These are phyloP conservation scores for Troides aeacus DNA, from an alignment of 2,888 invertebrate species.

Conservation along the genomic window DNA sequence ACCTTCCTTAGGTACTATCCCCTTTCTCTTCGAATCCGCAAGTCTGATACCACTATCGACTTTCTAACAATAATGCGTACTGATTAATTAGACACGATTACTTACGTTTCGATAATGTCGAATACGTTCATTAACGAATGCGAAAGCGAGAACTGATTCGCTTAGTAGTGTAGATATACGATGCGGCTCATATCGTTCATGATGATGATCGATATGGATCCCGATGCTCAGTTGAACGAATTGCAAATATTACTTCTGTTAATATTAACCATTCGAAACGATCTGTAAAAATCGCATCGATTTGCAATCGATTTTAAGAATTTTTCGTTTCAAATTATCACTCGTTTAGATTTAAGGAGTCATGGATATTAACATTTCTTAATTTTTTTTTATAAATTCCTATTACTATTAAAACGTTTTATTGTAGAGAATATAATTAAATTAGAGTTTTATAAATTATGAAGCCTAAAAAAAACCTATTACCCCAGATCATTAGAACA, in stretches of 20 bases:
- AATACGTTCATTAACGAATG: slow-evolving; percentile 21
- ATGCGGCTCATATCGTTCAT: slow-evolving; percentile 40
- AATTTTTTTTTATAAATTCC: too few species aligned
- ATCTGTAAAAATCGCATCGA: slow-evolving; percentile 3
- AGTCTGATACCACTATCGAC: slow-evolving; percentile 56
- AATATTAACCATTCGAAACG: slow-evolving; percentile 9
- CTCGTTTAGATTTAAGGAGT: not conserved
- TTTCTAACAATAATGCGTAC: slow-evolving; percentile 74
- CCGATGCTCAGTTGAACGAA: slow-evolving; percentile 31
- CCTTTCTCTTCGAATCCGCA: slow-evolving; percentile 69
- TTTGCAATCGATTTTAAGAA: slow-evolving; percentile 3
- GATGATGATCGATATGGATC: slow-evolving; percentile 30
- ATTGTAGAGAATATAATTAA: too few species aligned
- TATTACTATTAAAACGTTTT: too few species aligned
- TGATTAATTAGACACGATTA: slow-evolving; percentile 76
- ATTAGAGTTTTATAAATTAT: too few species aligned
- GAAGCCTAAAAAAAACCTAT: too few species aligned
- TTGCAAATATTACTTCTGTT: slow-evolving; percentile 10
- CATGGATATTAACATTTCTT: too few species aligned
- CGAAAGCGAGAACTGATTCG: slow-evolving; percentile 47
- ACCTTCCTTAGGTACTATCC: slow-evolving; percentile 53
- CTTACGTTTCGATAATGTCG: slow-evolving; percentile 54
- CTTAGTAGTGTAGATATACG: slow-evolving; percentile 33
- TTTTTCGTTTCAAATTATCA: not conserved
- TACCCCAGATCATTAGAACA: too few species aligned